Evolutionary conservation across 2,797 vertebrate species (phyloP).

Genomic region (Mus spretus): DNA sequence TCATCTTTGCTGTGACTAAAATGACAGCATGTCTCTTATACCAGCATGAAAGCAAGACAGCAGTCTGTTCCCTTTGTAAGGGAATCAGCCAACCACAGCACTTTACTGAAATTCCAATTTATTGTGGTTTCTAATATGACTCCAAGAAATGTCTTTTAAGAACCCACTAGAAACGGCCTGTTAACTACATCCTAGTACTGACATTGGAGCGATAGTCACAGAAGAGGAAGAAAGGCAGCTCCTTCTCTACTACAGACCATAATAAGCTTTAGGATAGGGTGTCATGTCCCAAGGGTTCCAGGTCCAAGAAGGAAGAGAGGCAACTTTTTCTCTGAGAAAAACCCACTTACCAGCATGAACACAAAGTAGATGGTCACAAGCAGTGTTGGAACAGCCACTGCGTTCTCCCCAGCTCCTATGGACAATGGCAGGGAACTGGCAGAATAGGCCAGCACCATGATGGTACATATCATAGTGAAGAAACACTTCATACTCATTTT

Average conservation of each 20-base stretch:
- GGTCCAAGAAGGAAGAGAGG: not conserved
- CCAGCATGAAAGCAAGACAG: not conserved
- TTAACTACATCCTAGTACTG: not conserved
- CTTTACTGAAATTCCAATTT: slow-evolving; percentile 12
- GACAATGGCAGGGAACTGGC: slow-evolving; percentile 94
- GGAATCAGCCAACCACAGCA: not conserved
- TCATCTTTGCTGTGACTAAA: not conserved
- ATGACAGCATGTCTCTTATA: not conserved
- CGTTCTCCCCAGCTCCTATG: slow-evolving; percentile 92
- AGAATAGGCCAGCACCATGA: slow-evolving; percentile 92
- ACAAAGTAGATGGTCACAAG: slow-evolving; percentile 90
- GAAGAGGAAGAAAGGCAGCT: not conserved
- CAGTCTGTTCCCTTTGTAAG: not conserved
- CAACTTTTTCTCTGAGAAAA: not conserved
- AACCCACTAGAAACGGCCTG: not conserved
- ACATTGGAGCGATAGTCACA: slow-evolving; percentile 2
- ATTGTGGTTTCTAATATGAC: not conserved
- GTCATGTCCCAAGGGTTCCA: not conserved
- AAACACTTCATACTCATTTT: slow-evolving; percentile 90
- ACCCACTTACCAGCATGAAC: slow-evolving; percentile 93
- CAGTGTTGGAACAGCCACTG: slow-evolving; percentile 92
- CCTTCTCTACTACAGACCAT: not conserved
- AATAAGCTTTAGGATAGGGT: not conserved
- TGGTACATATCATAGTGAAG: slow-evolving; percentile 92
- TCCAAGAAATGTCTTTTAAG: not conserved